Evolutionary conservation across 2,888 invertebrate genomes (phyloP), one percentile per base, ranked within the genome.

Genomic region (Hirtodrosophila cameraria): DNA sequence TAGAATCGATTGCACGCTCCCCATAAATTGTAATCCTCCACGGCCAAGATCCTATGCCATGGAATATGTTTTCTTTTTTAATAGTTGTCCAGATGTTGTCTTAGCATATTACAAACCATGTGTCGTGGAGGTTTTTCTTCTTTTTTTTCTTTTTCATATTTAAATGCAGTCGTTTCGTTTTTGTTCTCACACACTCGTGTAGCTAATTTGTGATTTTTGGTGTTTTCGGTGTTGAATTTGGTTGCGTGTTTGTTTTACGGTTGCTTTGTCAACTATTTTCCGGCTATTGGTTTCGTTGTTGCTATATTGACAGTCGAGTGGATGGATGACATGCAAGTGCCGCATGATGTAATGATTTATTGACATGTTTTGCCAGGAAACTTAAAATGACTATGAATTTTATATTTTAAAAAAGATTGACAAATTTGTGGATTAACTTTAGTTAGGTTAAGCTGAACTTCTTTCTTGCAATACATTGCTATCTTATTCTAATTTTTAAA

Each of bases 131-230:
- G 27, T 43, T 53, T 50, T 23, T 33, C 50, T 15, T 36, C 39
- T 7, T 25, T 68, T 66, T 16, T 54, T 30, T 45, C 30, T 31
- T 18, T 15, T 33, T n/a, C n/a, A n/a, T n/a, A n/a, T n/a, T n/a
- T n/a, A n/a, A n/a, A n/a, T n/a, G n/a, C n/a, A n/a, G n/a, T n/a
- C n/a, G n/a, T n/a, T n/a, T n/a, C 23, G 30, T 28, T 38, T 65
- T 42, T 39, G 77, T 88, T 89, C 90, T 88, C 89, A 89, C 88
- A 89, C 88, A 88, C 86, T 86, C 58, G 61, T 77, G 67, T 57
- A 81, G 78, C 88, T 88, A 89, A 89, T 90, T 90, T 89, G 88
- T 89, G 88, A 85, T 77, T 88, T 83, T 70, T 75, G 63, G 76
- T 86, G 62, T 74, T 86, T 87, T 83, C 53, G 76, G 83, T 87